Base-by-base conservation (phyloP, 2,888 invertebrate species). In the Parapristionchus giblindavisi region DNA sequence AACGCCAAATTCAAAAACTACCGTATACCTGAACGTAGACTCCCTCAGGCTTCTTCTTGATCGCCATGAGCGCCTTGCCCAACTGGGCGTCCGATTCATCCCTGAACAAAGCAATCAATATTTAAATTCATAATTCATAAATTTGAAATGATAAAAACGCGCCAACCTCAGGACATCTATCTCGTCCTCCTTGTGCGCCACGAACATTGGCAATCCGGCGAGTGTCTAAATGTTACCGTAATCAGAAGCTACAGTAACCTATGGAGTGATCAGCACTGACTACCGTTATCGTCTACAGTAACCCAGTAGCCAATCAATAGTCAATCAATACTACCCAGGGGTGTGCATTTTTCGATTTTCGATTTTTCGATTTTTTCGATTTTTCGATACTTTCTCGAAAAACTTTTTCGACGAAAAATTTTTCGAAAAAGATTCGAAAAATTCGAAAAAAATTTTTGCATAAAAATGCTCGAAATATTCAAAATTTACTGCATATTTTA, bases 11-110 rank as follows among this genome's bases (percentile, higher is more conserved):
- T 58, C 58, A 43, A 43, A 8, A 43, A 43, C 11, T n/a, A n/a
- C n/a, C n/a, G n/a, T n/a, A n/a, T 29, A 65, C 63, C 63, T 99
- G 98, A n/a, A 99, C 99, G 89, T 95, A 97, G 58, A 99, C 99
- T 60, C 99, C 99, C 78, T 94, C 92, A 81, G 94, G 94, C 51
- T 93, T 92, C 81, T 96, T 83, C 89, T 95, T 96, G 87, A 99
- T 97, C 40, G 94, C 93, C 72, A 94, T 94, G 68, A 99, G 91
- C 2, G 96, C 97, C 34, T 93, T 93, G 87, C 93, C 93, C 84
- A 99, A 90, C 88, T 96, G 95, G 72, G 92, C 92, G 0, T 94
- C 92, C 1, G 96, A 94, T 88, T 96, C 95, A 85, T 95, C 94
- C 89, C 90, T 84, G 52, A 21, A n/a, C n/a, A n/a, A n/a, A n/a